A percentile compares a stretch with the other conserved stretches of the same genome.
Evolutionary conservation across 2,113 vertebrate species (phyloP).

Genomic region (Hoplias malabaricus): DNA sequence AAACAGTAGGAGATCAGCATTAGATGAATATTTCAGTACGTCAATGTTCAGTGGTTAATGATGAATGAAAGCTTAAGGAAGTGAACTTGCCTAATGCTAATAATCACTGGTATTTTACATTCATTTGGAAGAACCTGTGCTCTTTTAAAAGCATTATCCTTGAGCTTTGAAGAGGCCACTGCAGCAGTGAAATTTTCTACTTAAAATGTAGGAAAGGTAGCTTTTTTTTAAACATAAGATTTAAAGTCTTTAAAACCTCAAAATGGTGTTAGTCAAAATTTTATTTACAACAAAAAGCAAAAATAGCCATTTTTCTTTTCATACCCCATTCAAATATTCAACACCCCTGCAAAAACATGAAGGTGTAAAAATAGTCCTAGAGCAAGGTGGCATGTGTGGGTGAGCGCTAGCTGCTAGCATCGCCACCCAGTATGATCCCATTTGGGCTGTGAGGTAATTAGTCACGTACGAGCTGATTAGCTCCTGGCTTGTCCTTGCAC

Average conservation of each 20-base stretch:
- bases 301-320: no score
- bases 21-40: neutral
- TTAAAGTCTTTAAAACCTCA: neutral
- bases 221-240: neutral
- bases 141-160: neutral
- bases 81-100: no score
- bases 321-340: neutral
- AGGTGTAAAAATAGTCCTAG: neutral
- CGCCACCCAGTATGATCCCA: constrained; percentile 67
- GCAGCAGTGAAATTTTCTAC: no score
- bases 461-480: constrained; percentile 72
- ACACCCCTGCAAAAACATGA: neutral
- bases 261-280: neutral
- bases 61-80: neutral
- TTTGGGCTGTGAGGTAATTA: constrained; percentile 68
- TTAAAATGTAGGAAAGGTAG: neutral
- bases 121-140: neutral
- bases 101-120: neutral
- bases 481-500: constrained; percentile 58
- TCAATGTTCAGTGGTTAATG: neutral
- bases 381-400: constrained; percentile 53
- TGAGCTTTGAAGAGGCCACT: neutral
- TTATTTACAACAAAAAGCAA: neutral
- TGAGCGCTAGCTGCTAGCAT: constrained; percentile 59
- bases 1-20: neutral